These are phyloP conservation scores for Sinelater perroti DNA, from an alignment of 2,888 invertebrate species.

Conservation along the genomic window DNA sequence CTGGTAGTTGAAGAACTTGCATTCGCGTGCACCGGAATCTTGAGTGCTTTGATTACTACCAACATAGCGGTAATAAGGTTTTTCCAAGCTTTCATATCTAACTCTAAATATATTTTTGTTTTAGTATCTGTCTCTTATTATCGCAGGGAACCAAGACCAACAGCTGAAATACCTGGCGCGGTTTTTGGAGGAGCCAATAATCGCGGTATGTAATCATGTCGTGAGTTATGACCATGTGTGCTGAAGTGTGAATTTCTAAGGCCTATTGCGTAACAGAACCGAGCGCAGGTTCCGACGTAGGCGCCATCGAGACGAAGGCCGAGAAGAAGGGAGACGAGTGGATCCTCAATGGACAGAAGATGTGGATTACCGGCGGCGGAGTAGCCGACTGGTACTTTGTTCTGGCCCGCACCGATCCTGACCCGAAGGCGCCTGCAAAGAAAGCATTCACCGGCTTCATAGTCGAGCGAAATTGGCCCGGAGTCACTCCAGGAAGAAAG, in stretches of 20 bases:
- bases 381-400: conserved; percentile 98
- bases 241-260: conserved; percentile 57
- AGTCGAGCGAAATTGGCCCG: conserved; percentile 89
- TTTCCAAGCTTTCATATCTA: background rate
- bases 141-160: conserved; percentile 86
- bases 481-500: conserved; percentile 89
- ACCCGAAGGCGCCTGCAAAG: conserved; percentile 88
- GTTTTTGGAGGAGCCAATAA: conserved; percentile 86
- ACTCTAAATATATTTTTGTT: conserved; percentile 46
- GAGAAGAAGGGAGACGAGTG: conserved; percentile 86
- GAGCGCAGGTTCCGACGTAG: conserved; percentile 95
- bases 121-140: conserved; percentile 86
- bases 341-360: conserved; percentile 92
- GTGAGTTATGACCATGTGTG: background rate
- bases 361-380: conserved; percentile 99
- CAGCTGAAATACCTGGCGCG: conserved; percentile 95
- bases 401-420: conserved; percentile 89
- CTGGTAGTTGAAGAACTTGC: conserved; percentile 86
- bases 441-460: conserved; percentile 98
- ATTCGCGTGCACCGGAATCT: conserved; percentile 89
- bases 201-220: conserved; percentile 75
- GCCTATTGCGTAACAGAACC: conserved; percentile 98
- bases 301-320: conserved; percentile 81
- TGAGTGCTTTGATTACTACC: conserved; percentile 88
- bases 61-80: conserved; percentile 69